Percentiles rank a stretch among this genome's conserved stretches.
Evolutionary conservation across 2,113 vertebrate species (phyloP).

Genomic region (Petromus typicus): DNA sequence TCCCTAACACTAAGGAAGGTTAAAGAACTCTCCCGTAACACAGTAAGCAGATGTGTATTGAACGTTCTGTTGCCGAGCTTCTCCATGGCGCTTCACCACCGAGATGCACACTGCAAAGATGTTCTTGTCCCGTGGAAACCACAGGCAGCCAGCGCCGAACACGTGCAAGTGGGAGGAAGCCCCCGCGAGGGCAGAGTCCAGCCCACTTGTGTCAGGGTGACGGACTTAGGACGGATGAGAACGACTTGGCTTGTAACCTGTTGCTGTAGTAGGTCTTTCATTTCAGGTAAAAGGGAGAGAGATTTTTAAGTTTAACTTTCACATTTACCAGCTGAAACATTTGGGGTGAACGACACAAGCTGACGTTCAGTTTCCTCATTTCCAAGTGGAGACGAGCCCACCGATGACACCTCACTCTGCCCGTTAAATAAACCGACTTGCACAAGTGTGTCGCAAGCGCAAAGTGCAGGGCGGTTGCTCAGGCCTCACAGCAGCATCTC

Average conservation of each 20-base stretch:
- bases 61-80: conserved; percentile 29
- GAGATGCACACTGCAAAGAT: neutral
- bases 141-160: neutral
- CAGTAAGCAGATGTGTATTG: conserved; percentile 60
- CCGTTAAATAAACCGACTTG: neutral
- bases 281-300: neutral
- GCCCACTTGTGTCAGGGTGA: conserved; percentile 19
- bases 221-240: neutral
- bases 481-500: neutral
- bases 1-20: conserved; percentile 47
- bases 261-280: neutral
- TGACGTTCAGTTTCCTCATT: neutral
- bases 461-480: neutral
- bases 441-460: neutral
- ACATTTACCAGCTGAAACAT: neutral
- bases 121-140: neutral
- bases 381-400: neutral
- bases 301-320: neutral
- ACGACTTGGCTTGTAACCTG: conserved; percentile 4
- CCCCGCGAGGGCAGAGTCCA: neutral
- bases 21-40: conserved; percentile 51
- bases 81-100: neutral
- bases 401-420: neutral
- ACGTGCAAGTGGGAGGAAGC: neutral
- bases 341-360: neutral